These are phyloP conservation scores for Bagarius yarrelli DNA, from an alignment of 2,113 vertebrate genomes.

Conservation along the genomic window DNA sequence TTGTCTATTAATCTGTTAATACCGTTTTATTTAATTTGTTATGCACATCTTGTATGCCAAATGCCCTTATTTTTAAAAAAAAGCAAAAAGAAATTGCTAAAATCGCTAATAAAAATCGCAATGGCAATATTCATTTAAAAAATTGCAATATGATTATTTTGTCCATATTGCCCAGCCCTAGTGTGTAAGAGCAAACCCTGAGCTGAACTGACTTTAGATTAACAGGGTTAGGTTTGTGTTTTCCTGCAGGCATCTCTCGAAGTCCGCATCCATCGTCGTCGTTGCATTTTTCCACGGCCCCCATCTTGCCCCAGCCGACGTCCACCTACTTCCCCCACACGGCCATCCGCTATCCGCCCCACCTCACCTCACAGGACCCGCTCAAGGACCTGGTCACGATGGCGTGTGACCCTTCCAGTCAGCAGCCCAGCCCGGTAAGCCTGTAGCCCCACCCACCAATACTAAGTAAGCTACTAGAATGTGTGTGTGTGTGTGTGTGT, in stretches of 20 bases:
- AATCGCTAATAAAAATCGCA: too few relatives aligned
- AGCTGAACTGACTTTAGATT: conserved; percentile 20
- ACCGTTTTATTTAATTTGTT: too few relatives aligned
- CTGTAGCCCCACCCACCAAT: not conserved
- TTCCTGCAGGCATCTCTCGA: conserved; percentile 80
- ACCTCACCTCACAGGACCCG: conserved; percentile 91
- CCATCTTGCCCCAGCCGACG: conserved; percentile 81
- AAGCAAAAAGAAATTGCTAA: too few relatives aligned
- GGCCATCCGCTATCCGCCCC: conserved; percentile 93
- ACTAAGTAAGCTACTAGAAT: not conserved
- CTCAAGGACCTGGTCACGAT: conserved; percentile 95
- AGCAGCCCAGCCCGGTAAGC: conserved; percentile 89
- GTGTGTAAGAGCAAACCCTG: not conserved
- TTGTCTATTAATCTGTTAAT: too few relatives aligned
- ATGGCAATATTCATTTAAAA: too few relatives aligned
- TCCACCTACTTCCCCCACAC: conserved; percentile 92
- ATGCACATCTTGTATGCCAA: too few relatives aligned
- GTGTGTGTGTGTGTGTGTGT: conserved; percentile 11
- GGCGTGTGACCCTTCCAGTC: conserved; percentile 92
- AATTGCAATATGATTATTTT: too few relatives aligned
- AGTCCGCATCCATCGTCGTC: conserved; percentile 90
- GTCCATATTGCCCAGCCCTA: too few relatives aligned
- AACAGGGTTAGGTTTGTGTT: conserved; percentile 25
- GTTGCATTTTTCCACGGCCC: conserved; percentile 89
- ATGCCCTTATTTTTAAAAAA: too few relatives aligned